These are phyloP conservation scores for Nylanderia fulva DNA, from an alignment of 1,140 invertebrate genomes.

Conservation along the genomic window DNA sequence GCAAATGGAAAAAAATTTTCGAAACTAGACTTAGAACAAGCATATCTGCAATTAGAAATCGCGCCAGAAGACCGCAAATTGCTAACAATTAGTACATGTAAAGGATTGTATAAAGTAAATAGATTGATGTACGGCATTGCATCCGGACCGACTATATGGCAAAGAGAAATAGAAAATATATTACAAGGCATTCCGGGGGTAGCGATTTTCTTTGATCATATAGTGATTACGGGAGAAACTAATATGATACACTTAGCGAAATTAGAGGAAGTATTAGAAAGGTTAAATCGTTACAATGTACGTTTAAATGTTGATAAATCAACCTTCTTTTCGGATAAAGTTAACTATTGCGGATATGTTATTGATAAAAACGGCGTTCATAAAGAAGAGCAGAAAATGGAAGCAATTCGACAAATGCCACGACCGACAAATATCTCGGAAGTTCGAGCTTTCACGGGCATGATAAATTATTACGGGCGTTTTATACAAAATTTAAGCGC, in stretches of 20 bases:
- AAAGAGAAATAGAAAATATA: constrained; percentile 33
- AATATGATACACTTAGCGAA: background rate
- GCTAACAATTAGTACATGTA: constrained; percentile 59
- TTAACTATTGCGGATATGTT: constrained; percentile 34
- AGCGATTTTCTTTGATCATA: constrained; percentile 20
- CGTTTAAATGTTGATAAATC: constrained; percentile 45
- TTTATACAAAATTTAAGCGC: constrained; percentile 50
- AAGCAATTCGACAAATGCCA: constrained; percentile 50
- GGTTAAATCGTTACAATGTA: background rate
- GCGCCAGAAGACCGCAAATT: constrained; percentile 23
- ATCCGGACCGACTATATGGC: background rate
- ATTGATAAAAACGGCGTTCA: constrained; percentile 18
- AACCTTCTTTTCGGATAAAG: constrained; percentile 37
- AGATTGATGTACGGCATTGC: constrained; percentile 34
- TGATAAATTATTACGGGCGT: constrained; percentile 50
- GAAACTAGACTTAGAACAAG: constrained; percentile 54
- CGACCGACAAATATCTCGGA: constrained; percentile 38
- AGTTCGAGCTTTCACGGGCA: constrained; percentile 31
- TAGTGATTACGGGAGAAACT: background rate
- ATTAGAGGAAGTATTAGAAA: background rate
- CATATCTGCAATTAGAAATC: constrained; percentile 58
- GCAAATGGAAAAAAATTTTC: constrained; percentile 5
- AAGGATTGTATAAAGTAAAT: constrained; percentile 45
- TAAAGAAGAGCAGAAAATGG: constrained; percentile 52
- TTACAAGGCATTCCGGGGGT: background rate